Evolutionary conservation across 2,113 vertebrate genomes (phyloP).

Genomic region (Pedetes capensis): DNA sequence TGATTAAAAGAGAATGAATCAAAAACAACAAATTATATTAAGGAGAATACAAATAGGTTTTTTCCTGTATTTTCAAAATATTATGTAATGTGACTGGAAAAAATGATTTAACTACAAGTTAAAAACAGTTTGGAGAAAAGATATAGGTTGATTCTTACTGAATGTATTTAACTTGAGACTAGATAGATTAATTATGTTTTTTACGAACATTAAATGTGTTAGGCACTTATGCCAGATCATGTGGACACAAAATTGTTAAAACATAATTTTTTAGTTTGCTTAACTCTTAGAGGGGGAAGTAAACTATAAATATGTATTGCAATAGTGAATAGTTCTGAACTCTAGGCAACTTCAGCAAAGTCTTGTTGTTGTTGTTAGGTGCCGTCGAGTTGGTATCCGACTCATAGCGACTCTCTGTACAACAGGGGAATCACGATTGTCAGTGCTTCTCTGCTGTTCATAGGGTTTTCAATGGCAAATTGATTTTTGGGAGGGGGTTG

Average conservation of each 20-base stretch:
- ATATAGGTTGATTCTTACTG: not conserved
- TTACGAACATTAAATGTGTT: not conserved
- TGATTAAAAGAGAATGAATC: not conserved
- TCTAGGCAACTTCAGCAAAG: not conserved
- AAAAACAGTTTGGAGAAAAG: not conserved
- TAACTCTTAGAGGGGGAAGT: not conserved
- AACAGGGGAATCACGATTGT: too few species aligned
- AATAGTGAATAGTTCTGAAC: not conserved
- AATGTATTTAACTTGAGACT: not conserved
- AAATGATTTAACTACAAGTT: not conserved
- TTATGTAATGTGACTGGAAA: not conserved
- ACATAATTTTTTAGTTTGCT: not conserved
- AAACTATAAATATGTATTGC: not conserved
- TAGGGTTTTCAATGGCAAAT: too few species aligned
- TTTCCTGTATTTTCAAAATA: not conserved
- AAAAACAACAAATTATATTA: not conserved
- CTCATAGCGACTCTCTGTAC: too few species aligned
- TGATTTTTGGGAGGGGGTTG: too few species aligned
- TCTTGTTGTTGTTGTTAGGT: too few species aligned
- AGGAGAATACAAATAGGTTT: not conserved
- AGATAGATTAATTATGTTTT: not conserved
- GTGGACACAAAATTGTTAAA: not conserved
- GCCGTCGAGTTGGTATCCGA: too few species aligned
- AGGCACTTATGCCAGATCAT: not conserved
- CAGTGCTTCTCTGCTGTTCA: too few species aligned